Evolutionary conservation across 2,888 invertebrate species (phyloP), one percentile per base, ranked within the genome.

Genomic region (Rhingia campestris): DNA sequence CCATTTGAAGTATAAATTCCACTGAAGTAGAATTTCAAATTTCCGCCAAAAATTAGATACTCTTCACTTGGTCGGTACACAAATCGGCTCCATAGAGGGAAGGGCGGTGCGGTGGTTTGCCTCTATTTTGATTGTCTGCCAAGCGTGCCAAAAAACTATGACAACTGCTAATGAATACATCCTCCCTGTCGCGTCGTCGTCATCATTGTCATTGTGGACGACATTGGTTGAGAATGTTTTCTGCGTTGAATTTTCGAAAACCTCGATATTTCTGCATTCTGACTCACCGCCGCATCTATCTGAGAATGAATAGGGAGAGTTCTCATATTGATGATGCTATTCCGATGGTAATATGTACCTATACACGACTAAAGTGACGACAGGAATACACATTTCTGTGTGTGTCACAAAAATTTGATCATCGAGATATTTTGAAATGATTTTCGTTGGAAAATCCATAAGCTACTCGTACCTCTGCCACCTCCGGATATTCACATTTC

Each of bases 41-140:
- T 35, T 39, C 22, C 30, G 6, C 14, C 45, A 35, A 66, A 22
- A 54, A 37, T 12, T 41, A 56, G 54, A 56, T 54, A 41, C 12
- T 30, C 35, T 41, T 37, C 22, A 22, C 22, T 22, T 22, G 22
- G 22, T 22, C 22, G 22, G 22, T 22, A 22, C 22, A 53, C 41
- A 43, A 53, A 64, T 39, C 33, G 47, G 37, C 10, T 35, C 22
- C 22, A n/a, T 45, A 22, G 7, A 10, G 10, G 7, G 4, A 0
- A 9, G 12, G 9, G 6, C 3, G 6, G 6, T 30, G 30, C 3
- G 6, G 45, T 6, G 14, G 3, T 53, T 41, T 54, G 14, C 54
- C 33, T n/a, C 67, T 35, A 35, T 56, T 67, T 67, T 67, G 67
- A 56, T 37, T 67, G 56, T 56, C 54, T 67, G 67, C 67, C 67